Evolutionary conservation across 2,113 vertebrate species (phyloP).

Genomic region (Centropus bengalensis): DNA sequence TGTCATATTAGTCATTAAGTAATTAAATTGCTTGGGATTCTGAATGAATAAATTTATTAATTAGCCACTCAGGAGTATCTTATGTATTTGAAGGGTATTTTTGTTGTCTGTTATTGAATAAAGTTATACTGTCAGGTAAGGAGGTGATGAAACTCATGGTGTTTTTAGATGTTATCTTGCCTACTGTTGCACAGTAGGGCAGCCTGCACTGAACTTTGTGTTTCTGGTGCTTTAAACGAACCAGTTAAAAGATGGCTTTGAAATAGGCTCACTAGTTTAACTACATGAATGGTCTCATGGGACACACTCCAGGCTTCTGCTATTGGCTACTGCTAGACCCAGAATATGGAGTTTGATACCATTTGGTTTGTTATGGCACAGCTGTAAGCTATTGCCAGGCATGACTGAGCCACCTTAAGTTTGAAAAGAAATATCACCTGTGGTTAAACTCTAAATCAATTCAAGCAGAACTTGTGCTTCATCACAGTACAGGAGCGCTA

Average conservation of each 20-base stretch:
- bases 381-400: no score
- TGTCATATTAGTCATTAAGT: neutral
- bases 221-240: neutral
- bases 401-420: no score
- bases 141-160: neutral
- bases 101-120: neutral
- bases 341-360: no score
- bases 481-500: neutral
- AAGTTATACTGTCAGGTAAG: neutral
- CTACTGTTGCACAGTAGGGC: neutral
- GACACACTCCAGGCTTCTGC: neutral
- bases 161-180: neutral
- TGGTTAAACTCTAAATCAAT: neutral
- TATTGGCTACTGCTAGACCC: no score
- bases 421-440: neutral
- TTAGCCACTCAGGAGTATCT: neutral
- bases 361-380: no score
- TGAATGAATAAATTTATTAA: neutral
- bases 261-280: fast-evolving
- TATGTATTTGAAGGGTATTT: neutral
- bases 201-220: neutral
- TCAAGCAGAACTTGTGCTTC: neutral
- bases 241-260: neutral
- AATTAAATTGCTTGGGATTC: neutral
- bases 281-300: fast-evolving